phyloP scores from a whole-genome alignment of 2,113 vertebrate species.

The Trichechus manatus region DNA sequence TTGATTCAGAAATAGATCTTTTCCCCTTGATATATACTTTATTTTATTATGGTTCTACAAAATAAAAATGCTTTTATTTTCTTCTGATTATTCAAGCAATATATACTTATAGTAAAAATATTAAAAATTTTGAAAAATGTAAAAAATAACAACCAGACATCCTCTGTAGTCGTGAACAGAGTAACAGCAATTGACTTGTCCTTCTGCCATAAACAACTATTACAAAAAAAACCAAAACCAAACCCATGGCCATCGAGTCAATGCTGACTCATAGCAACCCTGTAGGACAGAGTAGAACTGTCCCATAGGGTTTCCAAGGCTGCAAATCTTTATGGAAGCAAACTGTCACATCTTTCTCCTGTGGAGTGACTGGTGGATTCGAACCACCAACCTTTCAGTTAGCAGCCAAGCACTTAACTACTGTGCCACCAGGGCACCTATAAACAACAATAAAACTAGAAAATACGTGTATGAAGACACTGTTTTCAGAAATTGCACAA shows the following conservation, averaged over 20 bases:
- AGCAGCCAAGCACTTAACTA: too few species aligned
- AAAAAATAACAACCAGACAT: background rate
- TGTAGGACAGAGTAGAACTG: too few species aligned
- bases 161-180: background rate
- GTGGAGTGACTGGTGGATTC: too few species aligned
- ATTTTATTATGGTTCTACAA: background rate
- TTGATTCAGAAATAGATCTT: constrained; percentile 30
- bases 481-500: background rate
- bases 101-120: background rate
- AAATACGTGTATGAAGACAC: background rate
- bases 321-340: too few species aligned
- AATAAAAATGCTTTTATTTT: background rate
- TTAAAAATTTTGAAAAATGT: background rate
- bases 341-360: too few species aligned
- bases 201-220: background rate
- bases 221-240: too few species aligned
- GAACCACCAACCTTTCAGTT: too few species aligned
- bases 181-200: background rate
- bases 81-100: background rate
- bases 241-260: too few species aligned
- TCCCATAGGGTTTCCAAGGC: too few species aligned
- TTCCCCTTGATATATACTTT: constrained; percentile 15
- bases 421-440: too few species aligned
- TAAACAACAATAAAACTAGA: background rate
- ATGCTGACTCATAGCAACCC: too few species aligned